These are phyloP conservation scores for Aldrovandia affinis DNA, from an alignment of 2,797 vertebrate species.

Conservation along the genomic window DNA sequence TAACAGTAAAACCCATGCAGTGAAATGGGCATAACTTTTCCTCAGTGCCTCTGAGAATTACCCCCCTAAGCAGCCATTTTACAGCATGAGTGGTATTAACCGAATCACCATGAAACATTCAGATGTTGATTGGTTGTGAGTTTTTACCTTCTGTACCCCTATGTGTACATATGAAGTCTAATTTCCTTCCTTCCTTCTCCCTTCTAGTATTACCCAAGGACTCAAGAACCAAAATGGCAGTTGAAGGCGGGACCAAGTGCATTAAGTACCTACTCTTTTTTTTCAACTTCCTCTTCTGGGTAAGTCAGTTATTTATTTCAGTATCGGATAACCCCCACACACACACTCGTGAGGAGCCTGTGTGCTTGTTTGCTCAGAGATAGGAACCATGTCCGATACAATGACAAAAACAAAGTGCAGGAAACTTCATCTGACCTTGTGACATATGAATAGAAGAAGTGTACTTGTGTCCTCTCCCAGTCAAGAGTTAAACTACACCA, in stretches of 20 bases:
- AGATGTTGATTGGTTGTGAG: background rate
- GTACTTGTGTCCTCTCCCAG: background rate
- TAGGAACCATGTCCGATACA: background rate
- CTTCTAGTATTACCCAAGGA: background rate
- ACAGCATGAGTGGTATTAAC: background rate
- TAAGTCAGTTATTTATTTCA: constrained; percentile 73
- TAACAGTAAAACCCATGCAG: background rate
- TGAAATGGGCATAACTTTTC: background rate
- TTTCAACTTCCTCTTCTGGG: constrained; percentile 98
- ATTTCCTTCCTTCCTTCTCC: background rate
- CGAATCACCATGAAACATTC: too few species aligned
- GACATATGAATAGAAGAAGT: background rate
- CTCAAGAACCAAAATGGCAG: background rate
- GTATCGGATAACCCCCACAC: too few species aligned
- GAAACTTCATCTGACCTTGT: background rate
- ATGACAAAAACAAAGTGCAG: background rate
- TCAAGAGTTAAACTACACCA: background rate
- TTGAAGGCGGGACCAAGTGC: constrained; percentile 82
- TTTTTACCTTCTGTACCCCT: background rate
- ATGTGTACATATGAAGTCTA: background rate
- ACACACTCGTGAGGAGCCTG: background rate
- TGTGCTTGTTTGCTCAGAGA: background rate
- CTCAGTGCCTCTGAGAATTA: background rate
- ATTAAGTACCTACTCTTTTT: constrained; percentile 94
- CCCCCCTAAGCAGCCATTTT: background rate